phyloP scores from a whole-genome alignment of 2,797 vertebrate species.

The Synanceia verrucosa region DNA sequence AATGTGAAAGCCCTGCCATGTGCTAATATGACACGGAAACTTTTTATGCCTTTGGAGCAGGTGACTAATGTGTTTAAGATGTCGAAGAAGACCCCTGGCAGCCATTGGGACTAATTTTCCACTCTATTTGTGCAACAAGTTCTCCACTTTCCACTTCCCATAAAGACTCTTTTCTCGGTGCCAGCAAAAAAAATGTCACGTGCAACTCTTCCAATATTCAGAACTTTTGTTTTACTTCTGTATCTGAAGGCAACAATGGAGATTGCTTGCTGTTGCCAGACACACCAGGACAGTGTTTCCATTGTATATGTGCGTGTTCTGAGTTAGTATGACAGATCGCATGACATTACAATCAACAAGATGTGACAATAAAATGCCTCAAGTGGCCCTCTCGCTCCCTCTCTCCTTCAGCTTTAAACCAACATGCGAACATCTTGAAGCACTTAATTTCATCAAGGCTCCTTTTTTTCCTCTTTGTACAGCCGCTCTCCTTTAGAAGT shows the following conservation, averaged over 20 bases:
- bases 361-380: constrained; percentile 63
- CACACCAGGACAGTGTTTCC: constrained; percentile 38
- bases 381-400: constrained; percentile 62
- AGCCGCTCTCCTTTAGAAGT: constrained; percentile 75
- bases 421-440: constrained; percentile 85
- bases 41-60: constrained; percentile 32
- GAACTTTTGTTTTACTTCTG: constrained; percentile 6
- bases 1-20: constrained; percentile 27
- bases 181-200: constrained; percentile 32
- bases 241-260: constrained; percentile 35
- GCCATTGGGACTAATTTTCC: constrained; percentile 29
- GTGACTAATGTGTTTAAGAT: constrained; percentile 49
- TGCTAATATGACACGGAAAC: constrained; percentile 39
- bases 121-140: constrained; percentile 33
- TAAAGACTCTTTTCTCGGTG: constrained; percentile 34
- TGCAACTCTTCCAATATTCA: constrained; percentile 36
- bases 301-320: constrained; percentile 28
- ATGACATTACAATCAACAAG: constrained; percentile 59
- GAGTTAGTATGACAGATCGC: constrained; percentile 34
- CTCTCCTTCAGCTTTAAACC: constrained; percentile 65
- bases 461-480: constrained; percentile 58
- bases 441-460: constrained; percentile 85
- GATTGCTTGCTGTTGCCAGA: constrained; percentile 57
- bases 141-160: constrained; percentile 45
- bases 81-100: constrained; percentile 40